These are phyloP conservation scores for Aphodius sticticus DNA, from an alignment of 2,888 invertebrate genomes.

Conservation along the genomic window DNA sequence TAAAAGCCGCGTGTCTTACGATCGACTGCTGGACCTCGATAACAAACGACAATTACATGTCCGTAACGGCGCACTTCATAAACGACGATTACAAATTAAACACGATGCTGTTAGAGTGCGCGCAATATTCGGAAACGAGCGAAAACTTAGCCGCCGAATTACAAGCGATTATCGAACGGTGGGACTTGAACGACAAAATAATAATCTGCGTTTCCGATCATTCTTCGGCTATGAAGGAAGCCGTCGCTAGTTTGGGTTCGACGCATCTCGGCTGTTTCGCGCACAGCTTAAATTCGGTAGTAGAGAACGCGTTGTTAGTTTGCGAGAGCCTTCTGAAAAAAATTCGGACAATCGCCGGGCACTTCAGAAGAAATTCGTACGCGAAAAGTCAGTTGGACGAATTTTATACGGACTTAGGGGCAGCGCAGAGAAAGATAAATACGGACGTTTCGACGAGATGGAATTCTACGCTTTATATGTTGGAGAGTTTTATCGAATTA, in stretches of 20 bases:
- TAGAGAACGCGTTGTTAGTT: constrained; percentile 15
- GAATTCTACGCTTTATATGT: constrained; percentile 23
- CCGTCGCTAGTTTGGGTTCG: constrained; percentile 20
- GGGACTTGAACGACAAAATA: constrained; percentile 46
- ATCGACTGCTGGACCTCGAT: constrained; percentile 50
- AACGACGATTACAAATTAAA: constrained; percentile 44
- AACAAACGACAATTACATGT: constrained; percentile 46
- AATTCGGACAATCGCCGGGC: constrained; percentile 19
- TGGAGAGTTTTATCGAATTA: constrained; percentile 27
- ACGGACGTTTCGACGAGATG: constrained; percentile 16
- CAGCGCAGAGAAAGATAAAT: constrained; percentile 13
- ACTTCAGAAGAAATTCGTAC: constrained; percentile 24
- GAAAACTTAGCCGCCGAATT: constrained; percentile 44
- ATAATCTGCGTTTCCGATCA: constrained; percentile 39
- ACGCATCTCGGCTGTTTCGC: constrained; percentile 32
- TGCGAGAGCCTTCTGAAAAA: constrained; percentile 16
- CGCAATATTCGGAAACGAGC: constrained; percentile 33
- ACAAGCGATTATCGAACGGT: constrained; percentile 42
- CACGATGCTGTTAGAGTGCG: constrained; percentile 43
- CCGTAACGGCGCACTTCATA: constrained; percentile 46
- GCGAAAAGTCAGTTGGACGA: constrained; percentile 17
- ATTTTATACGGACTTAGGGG: neutral
- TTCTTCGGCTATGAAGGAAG: constrained; percentile 14
- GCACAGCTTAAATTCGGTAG: constrained; percentile 25
- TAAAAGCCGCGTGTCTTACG: constrained; percentile 44